These are phyloP conservation scores for Momotus momota DNA, from an alignment of 2,797 vertebrate genomes.

Conservation along the genomic window DNA sequence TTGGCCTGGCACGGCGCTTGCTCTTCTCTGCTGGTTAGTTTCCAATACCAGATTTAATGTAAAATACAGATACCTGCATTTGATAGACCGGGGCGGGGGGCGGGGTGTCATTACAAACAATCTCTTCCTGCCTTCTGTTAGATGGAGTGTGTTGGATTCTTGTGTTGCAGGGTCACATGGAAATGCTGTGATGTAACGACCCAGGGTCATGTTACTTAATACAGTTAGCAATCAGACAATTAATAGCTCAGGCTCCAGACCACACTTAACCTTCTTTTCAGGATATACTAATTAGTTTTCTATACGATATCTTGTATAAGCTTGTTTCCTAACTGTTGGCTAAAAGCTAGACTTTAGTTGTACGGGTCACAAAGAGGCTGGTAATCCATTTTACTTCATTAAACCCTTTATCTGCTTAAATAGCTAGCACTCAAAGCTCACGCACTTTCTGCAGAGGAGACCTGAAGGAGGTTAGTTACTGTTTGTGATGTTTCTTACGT, in stretches of 20 bases:
- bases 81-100: background rate
- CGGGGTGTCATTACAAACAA: background rate
- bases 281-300: background rate
- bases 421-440: background rate
- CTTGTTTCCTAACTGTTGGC: background rate
- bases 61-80: background rate
- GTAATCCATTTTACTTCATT: constrained; percentile 28
- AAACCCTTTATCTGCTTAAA: background rate
- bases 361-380: background rate
- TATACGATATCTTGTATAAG: background rate
- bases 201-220: background rate
- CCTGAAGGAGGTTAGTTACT: background rate
- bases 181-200: background rate
- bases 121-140: background rate
- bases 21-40: background rate
- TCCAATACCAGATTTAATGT: background rate
- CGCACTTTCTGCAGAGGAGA: background rate
- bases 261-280: background rate
- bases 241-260: background rate
- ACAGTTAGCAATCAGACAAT: background rate
- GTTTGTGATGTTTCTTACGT: background rate
- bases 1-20: background rate
- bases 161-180: background rate
- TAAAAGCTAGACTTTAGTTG: background rate
- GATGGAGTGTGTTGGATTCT: background rate